Conservation (phyloP, 2,888 invertebrate genomes). For the Diloba caeruleocephala region DNA sequence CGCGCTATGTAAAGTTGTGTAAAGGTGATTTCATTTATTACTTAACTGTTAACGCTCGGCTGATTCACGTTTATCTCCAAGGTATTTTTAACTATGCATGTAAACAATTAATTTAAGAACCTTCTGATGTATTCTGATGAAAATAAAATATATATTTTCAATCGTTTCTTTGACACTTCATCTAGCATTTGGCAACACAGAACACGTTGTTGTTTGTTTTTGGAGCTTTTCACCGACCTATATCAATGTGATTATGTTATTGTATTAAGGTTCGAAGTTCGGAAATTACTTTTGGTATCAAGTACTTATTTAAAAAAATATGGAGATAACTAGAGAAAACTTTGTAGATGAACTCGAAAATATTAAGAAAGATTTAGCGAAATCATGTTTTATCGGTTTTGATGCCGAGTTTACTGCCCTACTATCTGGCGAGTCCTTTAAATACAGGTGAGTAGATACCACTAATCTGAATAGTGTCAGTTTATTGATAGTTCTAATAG, state of each 20-base stretch:
- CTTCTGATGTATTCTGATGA: no score
- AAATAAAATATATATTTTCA: no score
- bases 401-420: slow-evolving; percentile 93
- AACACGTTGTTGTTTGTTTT: slow-evolving; percentile 2
- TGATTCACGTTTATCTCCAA: no score
- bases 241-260: not conserved
- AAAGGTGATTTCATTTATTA: no score
- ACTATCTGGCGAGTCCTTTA: slow-evolving; percentile 76
- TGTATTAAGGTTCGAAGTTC: not conserved
- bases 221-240: not conserved
- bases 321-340: slow-evolving; percentile 91
- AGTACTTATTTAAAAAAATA: slow-evolving; percentile 62
- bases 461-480: not conserved
- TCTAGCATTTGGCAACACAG: no score
- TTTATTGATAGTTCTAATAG: no score
- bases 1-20: no score
- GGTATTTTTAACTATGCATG: no score
- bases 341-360: slow-evolving; percentile 88
- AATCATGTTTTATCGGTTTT: slow-evolving; percentile 90
- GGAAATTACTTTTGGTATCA: not conserved
- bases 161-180: no score
- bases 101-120: no score
- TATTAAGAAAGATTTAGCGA: slow-evolving; percentile 87
- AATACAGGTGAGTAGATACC: slow-evolving; percentile 81
- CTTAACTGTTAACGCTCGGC: no score